phyloP scores from a whole-genome alignment of 2,113 vertebrate genomes.

The Oncorhynchus clarkii region DNA sequence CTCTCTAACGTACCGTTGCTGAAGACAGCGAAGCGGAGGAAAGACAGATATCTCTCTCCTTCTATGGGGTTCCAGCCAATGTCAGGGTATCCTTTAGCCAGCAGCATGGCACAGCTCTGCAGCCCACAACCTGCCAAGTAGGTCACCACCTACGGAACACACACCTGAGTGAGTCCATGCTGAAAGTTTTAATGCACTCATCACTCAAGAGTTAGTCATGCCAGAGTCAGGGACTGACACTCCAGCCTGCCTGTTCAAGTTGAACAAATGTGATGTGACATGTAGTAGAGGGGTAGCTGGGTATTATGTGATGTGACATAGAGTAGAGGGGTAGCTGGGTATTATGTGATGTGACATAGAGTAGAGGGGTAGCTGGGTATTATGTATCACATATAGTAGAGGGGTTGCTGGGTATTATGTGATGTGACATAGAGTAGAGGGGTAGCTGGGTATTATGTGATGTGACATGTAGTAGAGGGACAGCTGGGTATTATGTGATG shows the following conservation, averaged over 20 bases:
- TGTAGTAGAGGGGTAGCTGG: too few species aligned
- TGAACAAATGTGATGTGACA: background rate
- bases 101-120: constrained; percentile 90
- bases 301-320: too few species aligned
- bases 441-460: too few species aligned
- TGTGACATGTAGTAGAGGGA: too few species aligned
- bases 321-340: too few species aligned
- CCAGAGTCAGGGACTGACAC: constrained; percentile 19
- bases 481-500: too few species aligned
- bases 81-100: constrained; percentile 94
- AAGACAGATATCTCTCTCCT: constrained; percentile 94
- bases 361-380: background rate
- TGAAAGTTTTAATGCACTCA: background rate
- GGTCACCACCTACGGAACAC: constrained; percentile 83
- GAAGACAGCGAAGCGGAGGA: constrained; percentile 94
- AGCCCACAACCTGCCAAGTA: constrained; percentile 95
- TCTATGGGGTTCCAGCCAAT: constrained; percentile 98
- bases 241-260: constrained; percentile 23
- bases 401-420: background rate
- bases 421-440: background rate
- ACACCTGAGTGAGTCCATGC: background rate
- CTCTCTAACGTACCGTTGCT: constrained; percentile 81
- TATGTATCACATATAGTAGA: background rate
- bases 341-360: too few species aligned
- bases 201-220: constrained; percentile 13